Evolutionary conservation across 2,888 invertebrate species (phyloP).

Genomic region (Ptychoptera albimana): DNA sequence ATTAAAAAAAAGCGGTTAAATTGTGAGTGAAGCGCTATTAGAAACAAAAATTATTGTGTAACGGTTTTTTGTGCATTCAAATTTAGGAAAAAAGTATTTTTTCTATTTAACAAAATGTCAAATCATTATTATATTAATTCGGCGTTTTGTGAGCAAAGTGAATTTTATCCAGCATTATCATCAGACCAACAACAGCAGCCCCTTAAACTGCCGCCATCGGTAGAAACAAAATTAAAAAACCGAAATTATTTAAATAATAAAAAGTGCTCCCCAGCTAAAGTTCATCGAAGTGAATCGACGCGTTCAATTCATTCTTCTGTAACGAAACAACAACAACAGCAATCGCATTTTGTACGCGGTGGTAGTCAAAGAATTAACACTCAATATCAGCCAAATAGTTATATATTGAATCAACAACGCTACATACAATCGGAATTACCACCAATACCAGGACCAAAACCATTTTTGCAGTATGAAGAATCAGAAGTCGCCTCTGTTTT

Average conservation of each 20-base stretch:
- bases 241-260: background rate
- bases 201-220: slow-evolving; percentile 20
- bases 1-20: too few species aligned
- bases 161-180: slow-evolving; percentile 35
- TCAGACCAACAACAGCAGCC: slow-evolving; percentile 17
- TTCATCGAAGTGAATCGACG: slow-evolving; percentile 31
- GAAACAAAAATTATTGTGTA: too few species aligned
- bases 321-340: background rate
- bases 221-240: background rate
- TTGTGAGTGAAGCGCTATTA: too few species aligned
- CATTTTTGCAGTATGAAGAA: slow-evolving; percentile 6
- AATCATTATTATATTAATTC: slow-evolving; percentile 54
- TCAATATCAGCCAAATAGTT: slow-evolving; percentile 8
- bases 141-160: slow-evolving; percentile 64
- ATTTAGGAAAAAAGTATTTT: too few species aligned
- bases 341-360: slow-evolving; percentile 6
- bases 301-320: slow-evolving; percentile 21
- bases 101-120: slow-evolving; percentile 15
- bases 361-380: background rate
- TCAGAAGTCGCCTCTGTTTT: background rate
- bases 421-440: slow-evolving; percentile 9
- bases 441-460: slow-evolving; percentile 16
- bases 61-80: too few species aligned
- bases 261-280: slow-evolving; percentile 30
- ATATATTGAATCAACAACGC: background rate